Base-by-base conservation (phyloP, 2,888 invertebrate genomes). In the Miltochrista miniata region DNA sequence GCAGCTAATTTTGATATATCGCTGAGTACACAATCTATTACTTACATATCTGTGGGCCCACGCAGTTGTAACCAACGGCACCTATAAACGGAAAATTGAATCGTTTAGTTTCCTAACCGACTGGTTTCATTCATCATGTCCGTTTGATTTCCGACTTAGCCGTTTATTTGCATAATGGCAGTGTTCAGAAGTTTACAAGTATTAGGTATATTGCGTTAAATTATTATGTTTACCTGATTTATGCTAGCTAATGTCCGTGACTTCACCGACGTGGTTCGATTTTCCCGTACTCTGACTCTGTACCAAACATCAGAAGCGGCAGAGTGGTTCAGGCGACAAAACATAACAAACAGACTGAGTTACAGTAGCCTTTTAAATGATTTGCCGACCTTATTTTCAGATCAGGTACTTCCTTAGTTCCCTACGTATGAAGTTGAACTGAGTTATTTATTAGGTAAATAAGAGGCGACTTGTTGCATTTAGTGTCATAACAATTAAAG, bases 31-130 rank as follows among this genome's bases (percentile, higher is more conserved):
- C 50, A 56, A 56, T 48, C 48, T 62, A 34, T 30, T 37, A 54
- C 40, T 24, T 24, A 24, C 18, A 49, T 66, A 54, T 54, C 56
- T 49, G 40, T 38, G 15, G 42, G 40, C 51, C 42, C 48, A 61
- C 51, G 45, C 43, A 56, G 54, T 67, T 66, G 63, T 52, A 69
- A 63, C 52, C 45, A 41, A 35, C 34, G 38, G 33, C 48, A 52
- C 51, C 59, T 56, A 47, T 59, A 67, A 64, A 69, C 56, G 59
- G 68, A 69, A 68, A 64, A 67, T 67, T 56, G 54, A 56, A 63
- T 63, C 53, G 52, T 54, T 24, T 55, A 48, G 59, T 68, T 68
- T 70, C 68, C 70, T 61, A 49, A 18, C 38, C 44, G 43, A 59
- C 59, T 51, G 39, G 68, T 57, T 64, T 48, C 53, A 30, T 49